Evolutionary conservation across 35 echinoderm and acorn worm genomes (phyloP).

Genomic region (Patiria miniata): DNA sequence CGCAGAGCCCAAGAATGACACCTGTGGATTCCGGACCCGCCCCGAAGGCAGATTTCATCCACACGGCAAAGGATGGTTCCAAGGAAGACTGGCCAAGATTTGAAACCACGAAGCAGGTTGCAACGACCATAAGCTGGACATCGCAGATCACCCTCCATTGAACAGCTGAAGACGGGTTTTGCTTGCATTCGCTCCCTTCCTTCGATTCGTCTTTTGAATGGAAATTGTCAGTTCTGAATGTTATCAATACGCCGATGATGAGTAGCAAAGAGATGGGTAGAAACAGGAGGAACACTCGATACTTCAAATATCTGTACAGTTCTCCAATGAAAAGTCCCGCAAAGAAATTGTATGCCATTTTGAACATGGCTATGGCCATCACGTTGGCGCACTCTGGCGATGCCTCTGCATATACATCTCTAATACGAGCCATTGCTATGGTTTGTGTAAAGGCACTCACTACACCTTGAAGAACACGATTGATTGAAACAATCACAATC

Average conservation of each 20-base stretch:
- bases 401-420: too few relatives aligned
- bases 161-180: not conserved
- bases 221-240: too few relatives aligned
- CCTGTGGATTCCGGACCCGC: not conserved
- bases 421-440: not conserved
- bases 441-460: not conserved
- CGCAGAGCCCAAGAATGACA: too few relatives aligned
- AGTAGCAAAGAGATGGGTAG: too few relatives aligned
- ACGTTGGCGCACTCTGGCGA: too few relatives aligned
- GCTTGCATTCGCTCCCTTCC: not conserved
- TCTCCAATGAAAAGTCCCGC: not conserved
- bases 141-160: too few relatives aligned
- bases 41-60: not conserved
- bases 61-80: not conserved
- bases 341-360: not conserved
- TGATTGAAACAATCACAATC: too few relatives aligned
- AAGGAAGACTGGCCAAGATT: not conserved
- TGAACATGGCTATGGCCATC: not conserved
- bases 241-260: too few relatives aligned
- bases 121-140: not conserved
- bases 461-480: too few relatives aligned
- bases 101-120: not conserved
- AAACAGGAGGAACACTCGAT: not conserved
- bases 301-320: not conserved
- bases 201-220: not conserved